A percentile compares a stretch with the other conserved stretches of the same genome.
These are phyloP conservation scores for Drosophila dunni DNA, from an alignment of 1,140 invertebrate genomes.

Conservation along the genomic window DNA sequence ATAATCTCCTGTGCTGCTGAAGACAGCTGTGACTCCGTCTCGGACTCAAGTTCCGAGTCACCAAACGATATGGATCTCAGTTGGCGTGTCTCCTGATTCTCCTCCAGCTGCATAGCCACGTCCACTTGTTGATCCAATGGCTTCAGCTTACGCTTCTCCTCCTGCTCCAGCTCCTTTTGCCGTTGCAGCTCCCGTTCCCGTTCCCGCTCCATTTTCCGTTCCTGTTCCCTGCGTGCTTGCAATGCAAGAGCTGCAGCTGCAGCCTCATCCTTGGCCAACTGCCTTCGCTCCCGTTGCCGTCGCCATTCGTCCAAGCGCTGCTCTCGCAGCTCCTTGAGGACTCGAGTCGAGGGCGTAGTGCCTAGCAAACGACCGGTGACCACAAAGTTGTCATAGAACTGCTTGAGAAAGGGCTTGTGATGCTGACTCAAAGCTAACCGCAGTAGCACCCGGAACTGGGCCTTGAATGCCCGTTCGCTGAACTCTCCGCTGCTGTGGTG, in stretches of 20 bases:
- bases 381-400: constrained; percentile 80
- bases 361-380: constrained; percentile 68
- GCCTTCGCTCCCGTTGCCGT: constrained; percentile 56
- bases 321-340: constrained; percentile 65
- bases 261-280: constrained; percentile 38
- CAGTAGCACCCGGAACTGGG: constrained; percentile 74
- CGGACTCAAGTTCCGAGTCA: constrained; percentile 76
- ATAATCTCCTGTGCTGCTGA: constrained; percentile 79
- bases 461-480: constrained; percentile 75
- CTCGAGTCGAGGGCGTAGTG: constrained; percentile 68
- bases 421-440: constrained; percentile 70
- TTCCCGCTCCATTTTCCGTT: constrained; percentile 29
- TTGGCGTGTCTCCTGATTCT: constrained; percentile 56
- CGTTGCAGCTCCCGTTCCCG: constrained; percentile 36
- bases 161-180: constrained; percentile 24
- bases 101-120: constrained; percentile 49
- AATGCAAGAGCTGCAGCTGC: constrained; percentile 33
- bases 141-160: constrained; percentile 24
- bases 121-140: constrained; percentile 51
- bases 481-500: constrained; percentile 82
- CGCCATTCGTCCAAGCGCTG: constrained; percentile 76
- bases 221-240: constrained; percentile 15
- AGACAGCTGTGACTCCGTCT: constrained; percentile 78
- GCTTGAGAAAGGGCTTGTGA: constrained; percentile 77
- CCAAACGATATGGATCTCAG: constrained; percentile 63